A percentile compares a stretch with the other conserved stretches of the same genome.
phyloP scores from a whole-genome alignment of 2,797 vertebrate species.

The Sebastes minor region DNA sequence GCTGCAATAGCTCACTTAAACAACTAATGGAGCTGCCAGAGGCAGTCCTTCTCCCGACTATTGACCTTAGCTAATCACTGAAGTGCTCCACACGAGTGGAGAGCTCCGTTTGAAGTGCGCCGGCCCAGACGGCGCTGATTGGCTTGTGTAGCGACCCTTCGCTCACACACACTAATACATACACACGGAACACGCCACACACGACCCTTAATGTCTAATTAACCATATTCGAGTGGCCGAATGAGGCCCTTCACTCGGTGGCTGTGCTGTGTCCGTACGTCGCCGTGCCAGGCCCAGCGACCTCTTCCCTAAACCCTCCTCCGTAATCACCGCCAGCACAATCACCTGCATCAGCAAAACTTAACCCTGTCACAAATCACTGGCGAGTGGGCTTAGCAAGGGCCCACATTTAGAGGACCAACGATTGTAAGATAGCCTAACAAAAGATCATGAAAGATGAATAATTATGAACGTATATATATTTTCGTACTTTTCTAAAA shows the following conservation, averaged over 20 bases:
- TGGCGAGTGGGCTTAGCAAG: conserved; percentile 35
- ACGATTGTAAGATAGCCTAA: conserved; percentile 6
- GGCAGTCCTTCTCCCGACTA: conserved; percentile 47
- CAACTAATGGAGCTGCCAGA: conserved; percentile 48
- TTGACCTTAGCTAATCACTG: conserved; percentile 80
- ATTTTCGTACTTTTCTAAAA: not conserved
- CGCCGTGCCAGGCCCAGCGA: conserved; percentile 19
- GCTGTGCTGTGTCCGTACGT: conserved; percentile 15
- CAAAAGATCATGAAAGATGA: not conserved
- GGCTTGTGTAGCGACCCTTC: conserved; percentile 43
- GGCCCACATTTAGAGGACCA: not conserved
- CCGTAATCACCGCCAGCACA: conserved; percentile 56
- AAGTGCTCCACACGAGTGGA: conserved; percentile 59
- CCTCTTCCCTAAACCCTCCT: conserved; percentile 33
- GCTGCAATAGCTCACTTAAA: conserved; percentile 37
- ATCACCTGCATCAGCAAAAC: conserved; percentile 61
- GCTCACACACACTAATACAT: conserved; percentile 11
- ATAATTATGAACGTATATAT: not conserved
- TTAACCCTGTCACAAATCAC: conserved; percentile 55
- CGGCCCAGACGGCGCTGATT: conserved; percentile 59
- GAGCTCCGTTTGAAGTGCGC: conserved; percentile 72
- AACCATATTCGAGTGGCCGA: conserved; percentile 46
- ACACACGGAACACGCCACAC: conserved; percentile 13
- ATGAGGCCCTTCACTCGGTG: conserved; percentile 54
- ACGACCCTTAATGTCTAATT: conserved; percentile 45